Evolutionary conservation across 2,888 invertebrate genomes (phyloP).

Genomic region (Ommatoiulus sabulosus): DNA sequence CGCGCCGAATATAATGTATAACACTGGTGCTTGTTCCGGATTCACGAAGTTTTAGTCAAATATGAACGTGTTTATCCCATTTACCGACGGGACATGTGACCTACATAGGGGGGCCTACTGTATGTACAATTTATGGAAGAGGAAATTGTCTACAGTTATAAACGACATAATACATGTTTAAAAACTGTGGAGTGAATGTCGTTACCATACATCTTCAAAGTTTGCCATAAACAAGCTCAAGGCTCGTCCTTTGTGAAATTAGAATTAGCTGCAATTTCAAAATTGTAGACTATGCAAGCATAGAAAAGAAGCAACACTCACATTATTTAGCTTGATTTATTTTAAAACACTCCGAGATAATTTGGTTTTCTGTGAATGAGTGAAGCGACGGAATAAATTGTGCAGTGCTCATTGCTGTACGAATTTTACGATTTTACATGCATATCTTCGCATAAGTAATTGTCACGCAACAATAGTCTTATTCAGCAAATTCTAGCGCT

Average conservation of each 20-base stretch:
- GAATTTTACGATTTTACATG: background rate
- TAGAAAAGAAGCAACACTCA: background rate
- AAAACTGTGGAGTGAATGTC: background rate
- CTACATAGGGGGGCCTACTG: background rate
- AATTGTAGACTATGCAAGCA: background rate
- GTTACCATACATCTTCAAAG: constrained; percentile 7
- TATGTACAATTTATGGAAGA: background rate
- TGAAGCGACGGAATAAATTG: background rate
- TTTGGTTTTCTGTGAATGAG: background rate
- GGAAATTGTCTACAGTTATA: background rate
- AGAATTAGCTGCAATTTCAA: constrained; percentile 3
- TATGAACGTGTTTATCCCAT: background rate
- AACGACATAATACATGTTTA: background rate
- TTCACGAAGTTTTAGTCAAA: too few relatives aligned
- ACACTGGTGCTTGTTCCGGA: too few relatives aligned
- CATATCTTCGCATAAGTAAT: background rate
- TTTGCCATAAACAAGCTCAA: constrained; percentile 1
- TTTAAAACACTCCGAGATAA: background rate
- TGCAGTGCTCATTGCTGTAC: background rate
- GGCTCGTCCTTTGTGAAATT: background rate
- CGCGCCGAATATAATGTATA: too few relatives aligned
- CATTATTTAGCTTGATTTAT: background rate
- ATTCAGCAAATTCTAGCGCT: background rate
- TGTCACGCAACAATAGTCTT: background rate
- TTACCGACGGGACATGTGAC: background rate